Evolutionary conservation across 2,113 vertebrate genomes (phyloP), one percentile per base, ranked within the genome.

Genomic region (Taurulus bubalis): DNA sequence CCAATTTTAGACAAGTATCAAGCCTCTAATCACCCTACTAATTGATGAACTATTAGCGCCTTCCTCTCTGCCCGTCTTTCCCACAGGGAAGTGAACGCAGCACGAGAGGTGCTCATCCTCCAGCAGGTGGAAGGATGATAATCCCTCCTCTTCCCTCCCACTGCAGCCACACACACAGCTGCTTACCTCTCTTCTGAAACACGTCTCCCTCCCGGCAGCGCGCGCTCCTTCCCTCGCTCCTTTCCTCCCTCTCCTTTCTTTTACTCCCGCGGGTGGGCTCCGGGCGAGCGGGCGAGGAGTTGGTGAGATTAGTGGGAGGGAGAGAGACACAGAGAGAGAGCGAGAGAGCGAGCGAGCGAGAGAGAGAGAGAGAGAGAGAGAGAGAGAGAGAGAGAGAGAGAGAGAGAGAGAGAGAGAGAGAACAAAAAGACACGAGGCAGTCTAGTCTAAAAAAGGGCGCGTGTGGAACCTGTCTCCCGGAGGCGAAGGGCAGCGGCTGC

Each of bases 181-280:
- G 92, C 94, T 95, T 94, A 95, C 94, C 88, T 87, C 90, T 93
- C 88, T 92, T 91, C 85, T 77, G 91, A 77, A 81, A 76, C 82
- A 15, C 88, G 85, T 86, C 80, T 89, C 84, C 88, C 87, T 84
- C 82, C 79, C 56, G 71, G 73, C 90, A 42, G 82, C 80, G 86
- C 80, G 86, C 79, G 78, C 75, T 63, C 73, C 85, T 82, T 69
- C 42, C 3, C 26, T 38, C 26, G 3, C 26, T 56, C 49, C 53
- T 55, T 73, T 59, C 38, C 34, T 67, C 65, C 59, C 71, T 36
- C 32, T 56, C 32, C 38, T 62, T 77, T 87, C 56, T 85, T 90
- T 89, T 79, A 89, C 74, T 87, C 92, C 85, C 92, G 70, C 94
- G 80, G 68, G 83, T 89, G 86, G 82, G 84, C 84, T 88, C 89